Conservation (phyloP, 2,113 vertebrate genomes). For the Trogon melanurus region DNA sequence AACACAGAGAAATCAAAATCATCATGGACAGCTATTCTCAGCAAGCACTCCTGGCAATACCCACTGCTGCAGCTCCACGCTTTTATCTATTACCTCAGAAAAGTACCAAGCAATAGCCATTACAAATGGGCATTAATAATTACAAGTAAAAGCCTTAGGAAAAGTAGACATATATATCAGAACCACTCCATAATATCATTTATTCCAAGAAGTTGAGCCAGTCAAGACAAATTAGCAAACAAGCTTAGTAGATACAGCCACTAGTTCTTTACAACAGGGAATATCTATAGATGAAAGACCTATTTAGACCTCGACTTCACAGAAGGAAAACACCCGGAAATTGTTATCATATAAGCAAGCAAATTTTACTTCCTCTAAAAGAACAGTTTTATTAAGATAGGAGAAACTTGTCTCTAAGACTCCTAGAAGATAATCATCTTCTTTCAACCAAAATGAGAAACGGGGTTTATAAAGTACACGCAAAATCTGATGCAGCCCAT, state of each 20-base stretch:
- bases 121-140: conserved; percentile 52
- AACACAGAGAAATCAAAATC: neutral
- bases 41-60: neutral
- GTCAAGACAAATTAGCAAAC: conserved; percentile 11
- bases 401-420: neutral
- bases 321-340: neutral
- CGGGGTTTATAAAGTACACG: neutral
- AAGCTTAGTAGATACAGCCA: neutral
- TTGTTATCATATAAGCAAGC: neutral
- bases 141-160: conserved; percentile 30
- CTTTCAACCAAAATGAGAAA: conserved; percentile 2
- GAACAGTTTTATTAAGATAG: neutral
- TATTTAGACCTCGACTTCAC: neutral
- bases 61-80: neutral
- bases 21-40: neutral
- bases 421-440: neutral
- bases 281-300: neutral
- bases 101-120: conserved; percentile 21
- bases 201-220: neutral
- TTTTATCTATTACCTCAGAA: conserved; percentile 25
- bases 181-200: neutral
- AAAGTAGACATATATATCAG: neutral
- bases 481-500: neutral
- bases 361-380: neutral
- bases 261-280: neutral